A percentile compares a stretch with the other conserved stretches of the same genome.
Evolutionary conservation across 2,888 invertebrate species (phyloP).

Genomic region (Phlogophora meticulosa): DNA sequence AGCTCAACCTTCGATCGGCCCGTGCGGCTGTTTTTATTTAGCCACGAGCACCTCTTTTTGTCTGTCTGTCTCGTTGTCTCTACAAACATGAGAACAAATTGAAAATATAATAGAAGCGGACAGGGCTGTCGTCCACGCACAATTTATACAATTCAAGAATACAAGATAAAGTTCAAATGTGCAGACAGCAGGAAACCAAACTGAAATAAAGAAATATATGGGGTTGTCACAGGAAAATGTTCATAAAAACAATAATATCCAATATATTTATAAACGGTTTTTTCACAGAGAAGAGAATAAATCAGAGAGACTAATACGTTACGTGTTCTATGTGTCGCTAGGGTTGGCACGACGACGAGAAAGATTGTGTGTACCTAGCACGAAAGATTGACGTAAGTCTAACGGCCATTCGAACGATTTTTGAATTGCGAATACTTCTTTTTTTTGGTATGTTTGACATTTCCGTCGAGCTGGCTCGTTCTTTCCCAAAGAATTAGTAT

Average conservation of each 20-base stretch:
- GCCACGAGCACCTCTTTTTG: too few species aligned
- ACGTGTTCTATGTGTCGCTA: slow-evolving; percentile 13
- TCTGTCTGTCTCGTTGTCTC: too few species aligned
- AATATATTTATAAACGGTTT: slow-evolving; percentile 55
- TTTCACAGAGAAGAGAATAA: slow-evolving; percentile 36
- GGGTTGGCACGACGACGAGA: slow-evolving; percentile 19
- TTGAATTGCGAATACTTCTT: too few species aligned
- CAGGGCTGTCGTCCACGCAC: slow-evolving; percentile 6
- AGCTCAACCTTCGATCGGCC: too few species aligned
- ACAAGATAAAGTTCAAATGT: slow-evolving; percentile 25
- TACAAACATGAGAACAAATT: neutral
- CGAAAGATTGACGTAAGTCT: too few species aligned
- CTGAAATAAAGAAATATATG: slow-evolving; percentile 16
- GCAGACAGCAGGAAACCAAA: slow-evolving; percentile 39
- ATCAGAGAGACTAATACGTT: slow-evolving; percentile 50
- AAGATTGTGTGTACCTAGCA: too few species aligned
- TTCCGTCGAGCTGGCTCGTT: too few species aligned
- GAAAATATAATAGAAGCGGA: neutral
- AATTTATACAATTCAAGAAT: slow-evolving; percentile 16
- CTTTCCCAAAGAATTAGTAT: too few species aligned
- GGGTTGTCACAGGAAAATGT: slow-evolving; percentile 48
- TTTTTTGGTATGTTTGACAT: too few species aligned
- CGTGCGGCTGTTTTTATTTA: too few species aligned
- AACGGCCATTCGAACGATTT: too few species aligned
- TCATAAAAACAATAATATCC: slow-evolving; percentile 59